Percentiles rank a stretch among this genome's conserved stretches.
These are phyloP conservation scores for Arctocebus calabarensis DNA, from an alignment of 2,797 vertebrate species.

Conservation along the genomic window DNA sequence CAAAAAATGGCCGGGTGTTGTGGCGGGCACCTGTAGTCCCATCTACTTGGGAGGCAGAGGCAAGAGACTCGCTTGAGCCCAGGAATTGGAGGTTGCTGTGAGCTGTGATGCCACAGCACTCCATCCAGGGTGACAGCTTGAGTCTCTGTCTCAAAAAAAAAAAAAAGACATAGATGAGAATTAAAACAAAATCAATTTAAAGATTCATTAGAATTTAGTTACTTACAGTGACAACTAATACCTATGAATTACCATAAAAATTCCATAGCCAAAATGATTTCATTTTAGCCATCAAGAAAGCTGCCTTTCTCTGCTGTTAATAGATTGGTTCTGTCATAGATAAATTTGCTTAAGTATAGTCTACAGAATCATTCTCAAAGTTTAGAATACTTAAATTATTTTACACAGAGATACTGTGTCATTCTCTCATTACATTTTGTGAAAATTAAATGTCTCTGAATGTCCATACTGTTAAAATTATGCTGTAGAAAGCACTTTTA, in stretches of 20 bases:
- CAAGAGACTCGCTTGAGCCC: no score
- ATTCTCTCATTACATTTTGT: not conserved
- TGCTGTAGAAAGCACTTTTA: conserved; percentile 1
- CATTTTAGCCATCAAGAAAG: not conserved
- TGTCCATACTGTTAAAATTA: conserved; percentile 20
- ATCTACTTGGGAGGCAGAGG: no score
- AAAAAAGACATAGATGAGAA: not conserved
- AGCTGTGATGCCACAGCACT: no score
- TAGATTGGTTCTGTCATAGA: not conserved
- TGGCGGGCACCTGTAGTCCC: no score
- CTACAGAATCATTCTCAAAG: not conserved
- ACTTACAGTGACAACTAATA: not conserved
- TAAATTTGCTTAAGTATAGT: not conserved
- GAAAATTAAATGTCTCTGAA: not conserved
- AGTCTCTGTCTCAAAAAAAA: no score
- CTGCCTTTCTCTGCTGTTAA: not conserved
- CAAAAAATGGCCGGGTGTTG: no score
- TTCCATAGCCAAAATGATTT: not conserved
- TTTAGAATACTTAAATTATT: not conserved
- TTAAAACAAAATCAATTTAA: not conserved
- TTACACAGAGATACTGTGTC: not conserved
- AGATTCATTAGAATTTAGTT: not conserved
- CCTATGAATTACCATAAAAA: not conserved
- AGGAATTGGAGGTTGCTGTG: no score
- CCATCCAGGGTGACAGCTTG: no score